These are phyloP conservation scores for Gouania willdenowi DNA, from an alignment of 2,797 vertebrate genomes.

Conservation along the genomic window DNA sequence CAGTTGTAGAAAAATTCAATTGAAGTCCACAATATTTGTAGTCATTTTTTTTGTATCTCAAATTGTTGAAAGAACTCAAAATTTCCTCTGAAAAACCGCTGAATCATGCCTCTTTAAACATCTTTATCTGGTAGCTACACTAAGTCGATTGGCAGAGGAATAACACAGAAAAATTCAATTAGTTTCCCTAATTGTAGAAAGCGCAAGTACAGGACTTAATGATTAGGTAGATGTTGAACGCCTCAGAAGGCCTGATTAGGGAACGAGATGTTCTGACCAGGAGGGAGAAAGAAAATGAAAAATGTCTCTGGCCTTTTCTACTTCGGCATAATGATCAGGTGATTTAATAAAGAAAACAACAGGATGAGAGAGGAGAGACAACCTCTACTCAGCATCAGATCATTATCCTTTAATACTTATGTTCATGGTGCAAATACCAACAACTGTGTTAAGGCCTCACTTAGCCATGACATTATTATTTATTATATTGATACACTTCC, in stretches of 20 bases:
- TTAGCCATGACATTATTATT: no score
- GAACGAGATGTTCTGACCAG: slow-evolving; percentile 28
- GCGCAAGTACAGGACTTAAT: slow-evolving; percentile 31
- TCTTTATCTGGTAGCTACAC: slow-evolving; percentile 43
- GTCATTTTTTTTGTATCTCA: no score
- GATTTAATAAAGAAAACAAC: slow-evolving; percentile 54
- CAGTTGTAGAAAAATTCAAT: no score
- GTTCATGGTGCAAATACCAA: no score
- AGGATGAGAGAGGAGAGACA: slow-evolving; percentile 14
- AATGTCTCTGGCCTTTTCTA: slow-evolving; percentile 25
- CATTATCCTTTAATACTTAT: no score
- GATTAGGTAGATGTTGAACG: slow-evolving; percentile 46
- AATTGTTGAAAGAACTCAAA: no score
- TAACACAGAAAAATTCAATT: slow-evolving; percentile 59
- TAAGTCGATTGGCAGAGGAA: slow-evolving; percentile 34
- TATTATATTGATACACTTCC: no score
- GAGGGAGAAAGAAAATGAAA: slow-evolving; percentile 1
- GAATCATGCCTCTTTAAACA: slow-evolving; percentile 49
- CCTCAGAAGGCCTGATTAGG: slow-evolving; percentile 31
- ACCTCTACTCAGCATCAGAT: slow-evolving; percentile 22
- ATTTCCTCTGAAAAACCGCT: no score
- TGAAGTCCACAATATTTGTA: no score
- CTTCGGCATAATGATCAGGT: slow-evolving; percentile 37
- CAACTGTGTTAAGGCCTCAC: no score
- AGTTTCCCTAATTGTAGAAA: slow-evolving; percentile 48